These are phyloP conservation scores for Anagyrus pseudococci DNA, from an alignment of 2,888 invertebrate genomes.

Conservation along the genomic window DNA sequence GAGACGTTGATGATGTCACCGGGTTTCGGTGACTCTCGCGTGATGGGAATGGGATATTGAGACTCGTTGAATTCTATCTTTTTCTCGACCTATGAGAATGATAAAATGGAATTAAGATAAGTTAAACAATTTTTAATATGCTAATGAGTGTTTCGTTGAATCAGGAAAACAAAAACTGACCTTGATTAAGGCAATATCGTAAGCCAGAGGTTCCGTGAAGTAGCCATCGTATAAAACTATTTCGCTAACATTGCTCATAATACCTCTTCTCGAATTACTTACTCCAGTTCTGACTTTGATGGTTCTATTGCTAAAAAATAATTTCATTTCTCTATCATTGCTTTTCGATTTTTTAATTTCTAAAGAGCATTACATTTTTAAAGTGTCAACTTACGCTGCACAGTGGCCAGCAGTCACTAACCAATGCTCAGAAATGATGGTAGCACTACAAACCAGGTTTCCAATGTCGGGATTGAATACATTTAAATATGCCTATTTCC, in stretches of 20 bases:
- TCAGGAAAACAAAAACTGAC: conserved; percentile 1
- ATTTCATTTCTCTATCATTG: background rate
- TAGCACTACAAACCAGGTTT: conserved; percentile 9
- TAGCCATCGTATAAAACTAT: too few species aligned
- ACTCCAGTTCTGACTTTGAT: too few species aligned
- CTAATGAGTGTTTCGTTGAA: too few species aligned
- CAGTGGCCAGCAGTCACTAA: conserved; percentile 27
- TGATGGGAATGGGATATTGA: conserved; percentile 11
- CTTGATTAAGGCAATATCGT: conserved; percentile 17
- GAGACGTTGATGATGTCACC: conserved; percentile 14
- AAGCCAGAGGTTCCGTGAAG: too few species aligned
- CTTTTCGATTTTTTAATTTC: background rate
- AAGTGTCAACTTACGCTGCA: conserved; percentile 1
- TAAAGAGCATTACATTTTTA: background rate
- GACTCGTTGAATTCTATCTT: conserved; percentile 14
- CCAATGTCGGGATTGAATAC: background rate
- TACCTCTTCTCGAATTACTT: too few species aligned
- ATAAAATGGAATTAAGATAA: background rate
- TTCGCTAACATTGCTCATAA: too few species aligned
- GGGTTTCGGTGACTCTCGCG: conserved; percentile 5
- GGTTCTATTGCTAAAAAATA: too few species aligned
- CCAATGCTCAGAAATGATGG: conserved; percentile 20
- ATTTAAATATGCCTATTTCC: conserved; percentile 10
- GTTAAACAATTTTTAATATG: too few species aligned
- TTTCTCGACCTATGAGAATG: background rate